Base-by-base conservation (phyloP, 2,113 vertebrate genomes). In the Colius striatus region DNA sequence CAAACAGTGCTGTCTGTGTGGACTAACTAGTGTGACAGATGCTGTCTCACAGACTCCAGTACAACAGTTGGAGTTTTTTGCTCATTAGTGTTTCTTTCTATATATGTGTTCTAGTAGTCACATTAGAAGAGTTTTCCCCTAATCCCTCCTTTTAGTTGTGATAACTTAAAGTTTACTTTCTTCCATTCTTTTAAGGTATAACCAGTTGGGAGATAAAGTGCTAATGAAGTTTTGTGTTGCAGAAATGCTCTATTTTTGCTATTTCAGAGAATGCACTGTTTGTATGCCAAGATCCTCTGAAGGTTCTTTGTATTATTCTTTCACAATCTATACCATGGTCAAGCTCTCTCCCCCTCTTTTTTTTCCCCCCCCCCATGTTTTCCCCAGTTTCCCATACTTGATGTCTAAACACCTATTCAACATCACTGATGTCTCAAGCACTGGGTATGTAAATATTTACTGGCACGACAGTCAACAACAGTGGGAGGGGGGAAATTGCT, bases 361-460 rank as follows among this genome's bases (percentile, higher is more conserved):
- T 72, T 65, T 17, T 41, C 9, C 13, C 19, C 21, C 47, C 30
- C 23, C 21, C 51, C 30, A 16, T 50, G 21, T 16, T 60, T 66
- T 88, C 14, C 13, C 48, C 41, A 30, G 8, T 65, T 92, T 93
- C 79, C 61, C 73, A 32, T 22, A 47, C 16, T 84, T 27, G 19
- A 53, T 36, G 48, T 80, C 51, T 87, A 50, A 92, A 90, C 96
- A 57, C 36, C 43, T 74, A 36, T 67, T 70, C 53, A 41, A 48
- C 68, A 79, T 7, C 47, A 62, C 82, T 55, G 79, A 88, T 94
- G 96, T 95, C 87, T 97, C 94, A 97, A 38, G 79, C 4, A 0
- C 79, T 72, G 79, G 29, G 75, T 97, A 96, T 94, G 72, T 98
- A 98, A 98, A 98, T 98, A 98, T 98, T 98, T 98, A 97, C 94